Evolutionary conservation across 1,140 invertebrate species (phyloP), one percentile per base, ranked within the genome.

Genomic region (Pissodes strobi): DNA sequence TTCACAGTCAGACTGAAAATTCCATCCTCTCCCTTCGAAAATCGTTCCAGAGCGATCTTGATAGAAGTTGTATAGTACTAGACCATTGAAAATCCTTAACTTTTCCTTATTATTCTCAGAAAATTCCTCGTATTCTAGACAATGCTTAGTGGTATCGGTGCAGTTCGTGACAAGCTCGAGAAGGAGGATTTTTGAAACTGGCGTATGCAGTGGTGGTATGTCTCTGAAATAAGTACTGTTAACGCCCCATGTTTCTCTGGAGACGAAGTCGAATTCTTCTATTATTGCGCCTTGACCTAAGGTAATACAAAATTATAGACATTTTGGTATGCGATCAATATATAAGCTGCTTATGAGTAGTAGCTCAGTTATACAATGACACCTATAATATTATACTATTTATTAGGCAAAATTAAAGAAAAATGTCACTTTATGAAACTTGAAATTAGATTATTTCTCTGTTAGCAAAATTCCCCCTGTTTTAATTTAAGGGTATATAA

Each of bases 181-280:
- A 10, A 62, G 39, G 8, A 53, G 23, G 2, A 62, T 19, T 34
- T 43, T 52, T 9, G 48, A 22, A 8, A 52, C 48, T 1, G 59
- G 59, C 4, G 12, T 25, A n/a, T 8, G 18, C 9, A 62, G 3
- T 8, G 23, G 22, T n/a, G 48, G 59, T 10, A 52, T 2, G 10
- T 43, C 15, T 34, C 45, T 19, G 13, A 52, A 15, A 10, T 34
- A 19, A 12, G 34, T 53, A 4, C 5, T 13, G 15, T 53, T 53
- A 0, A 25, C 15, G 0, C 19, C 18, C 59, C 59, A 62, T 2
- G 18, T 34, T 18, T 62, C 48, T 25, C 49, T 10, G 8, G 59
- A 53, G 13, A 62, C 15, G 15, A 17, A 53, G 49, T 62, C 59
- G 18, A 62, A 62, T 9, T 62, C 59, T 34, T 62, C 59, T 38